Evolutionary conservation across 92 coral and sea anemone genomes (phyloP), one percentile per base, ranked within the genome.

Genomic region (Phenganax subtilis): DNA sequence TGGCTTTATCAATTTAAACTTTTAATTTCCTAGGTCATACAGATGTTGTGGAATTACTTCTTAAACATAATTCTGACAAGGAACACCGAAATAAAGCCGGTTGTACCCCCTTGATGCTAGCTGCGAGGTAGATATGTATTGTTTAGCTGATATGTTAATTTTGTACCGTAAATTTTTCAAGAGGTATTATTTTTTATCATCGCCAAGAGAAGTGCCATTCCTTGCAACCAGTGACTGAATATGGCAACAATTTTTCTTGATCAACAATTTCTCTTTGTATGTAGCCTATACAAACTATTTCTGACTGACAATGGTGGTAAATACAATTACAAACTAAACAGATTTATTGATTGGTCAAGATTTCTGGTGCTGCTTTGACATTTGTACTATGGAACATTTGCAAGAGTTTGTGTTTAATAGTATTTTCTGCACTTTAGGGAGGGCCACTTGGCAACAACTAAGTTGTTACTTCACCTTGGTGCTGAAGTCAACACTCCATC

Each of bases 11-110:
- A 14, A 59, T 59, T 69, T n/a, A 11, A 8, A 7, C 10, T 10
- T 73, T 12, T 55, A 4, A 31, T 27, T 37, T 56, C 44, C 0
- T 51, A 90, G 93, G 98, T 75, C 98, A 94, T 71, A 91, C 98
- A 15, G 84, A 89, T 71, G 98, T 94, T 15, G 98, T 94, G 9
- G 98, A 94, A 77, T 89, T 94, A 51, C 86, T 94, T 25, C 86
- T 94, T 73, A 92, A 94, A 47, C 97, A 92, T 83, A 94, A 92
- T 79, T 94, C 98, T 16, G 89, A 94, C 83, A 94, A 88, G 27
- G 98, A 94, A 72, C 98, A 94, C 86, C 90, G 98, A 47, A 94
- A 94, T 88, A 94, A 94, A 81, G 98, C 98, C 51, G 98, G 98
- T 6, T 94, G 98, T 68, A 94, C 98, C 6, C 98, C 98, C 2